Evolutionary conservation across 2,797 vertebrate species (phyloP).

Genomic region (Glyptemys insculpta): DNA sequence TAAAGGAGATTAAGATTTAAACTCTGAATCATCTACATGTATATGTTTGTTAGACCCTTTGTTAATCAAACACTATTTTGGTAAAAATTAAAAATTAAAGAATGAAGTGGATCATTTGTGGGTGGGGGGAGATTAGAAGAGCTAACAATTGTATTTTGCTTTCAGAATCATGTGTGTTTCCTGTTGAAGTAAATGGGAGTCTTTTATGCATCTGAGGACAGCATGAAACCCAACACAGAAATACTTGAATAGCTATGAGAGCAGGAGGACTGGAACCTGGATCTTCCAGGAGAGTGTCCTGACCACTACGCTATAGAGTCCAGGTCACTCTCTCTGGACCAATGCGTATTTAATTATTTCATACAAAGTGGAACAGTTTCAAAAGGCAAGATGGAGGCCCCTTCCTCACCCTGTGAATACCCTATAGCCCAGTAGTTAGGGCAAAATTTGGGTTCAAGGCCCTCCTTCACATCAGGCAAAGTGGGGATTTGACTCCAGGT

Average conservation of each 20-base stretch:
- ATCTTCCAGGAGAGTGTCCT: not conserved
- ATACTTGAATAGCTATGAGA: not conserved
- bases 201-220: slow-evolving; percentile 59
- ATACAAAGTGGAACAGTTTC: not conserved
- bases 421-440: not conserved
- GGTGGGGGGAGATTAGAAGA: slow-evolving; percentile 56
- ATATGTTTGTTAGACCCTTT: not conserved
- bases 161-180: slow-evolving; percentile 35
- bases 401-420: not conserved
- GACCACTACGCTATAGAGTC: too few species aligned
- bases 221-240: slow-evolving; percentile 48
- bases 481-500: too few species aligned
- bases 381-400: not conserved
- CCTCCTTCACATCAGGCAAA: too few species aligned
- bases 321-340: not conserved
- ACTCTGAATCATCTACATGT: not conserved
- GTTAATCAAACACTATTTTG: not conserved
- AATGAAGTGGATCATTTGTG: slow-evolving; percentile 31
- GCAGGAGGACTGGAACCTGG: not conserved
- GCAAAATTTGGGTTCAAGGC: not conserved
- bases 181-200: slow-evolving; percentile 55
- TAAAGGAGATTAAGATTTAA: not conserved
- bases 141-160: slow-evolving; percentile 64
- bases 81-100: not conserved
- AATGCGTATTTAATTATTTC: not conserved